Conservation (phyloP, 2,113 vertebrate genomes). For the Miniopterus natalensis region DNA sequence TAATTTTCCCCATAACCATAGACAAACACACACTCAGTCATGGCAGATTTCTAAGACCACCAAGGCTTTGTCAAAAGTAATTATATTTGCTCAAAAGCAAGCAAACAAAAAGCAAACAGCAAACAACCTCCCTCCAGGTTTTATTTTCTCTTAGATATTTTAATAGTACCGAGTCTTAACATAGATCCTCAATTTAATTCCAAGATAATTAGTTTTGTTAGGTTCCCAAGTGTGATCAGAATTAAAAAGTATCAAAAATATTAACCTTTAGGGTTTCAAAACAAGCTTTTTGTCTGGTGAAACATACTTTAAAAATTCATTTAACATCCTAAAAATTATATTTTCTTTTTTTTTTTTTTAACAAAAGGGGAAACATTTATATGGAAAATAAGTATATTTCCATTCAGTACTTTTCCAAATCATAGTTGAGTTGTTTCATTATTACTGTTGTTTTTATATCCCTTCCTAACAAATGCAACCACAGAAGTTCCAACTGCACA, state of each 20-base stretch:
- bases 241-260: neutral
- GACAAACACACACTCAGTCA: neutral
- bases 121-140: neutral
- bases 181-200: neutral
- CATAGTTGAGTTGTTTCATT: neutral
- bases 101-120: neutral
- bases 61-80: neutral
- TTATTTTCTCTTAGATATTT: constrained; percentile 16
- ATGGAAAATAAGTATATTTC: neutral
- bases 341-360: neutral
- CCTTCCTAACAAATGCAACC: constrained; percentile 44
- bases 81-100: constrained; percentile 12
- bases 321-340: neutral
- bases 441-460: neutral
- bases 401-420: constrained; percentile 35
- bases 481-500: neutral
- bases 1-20: neutral
- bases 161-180: neutral
- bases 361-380: neutral
- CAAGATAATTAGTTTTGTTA: neutral
- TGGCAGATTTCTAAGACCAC: neutral
- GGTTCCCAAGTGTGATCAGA: neutral
- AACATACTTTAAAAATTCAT: constrained; percentile 25
- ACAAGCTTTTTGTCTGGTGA: neutral
- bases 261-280: neutral